A percentile compares a stretch with the other conserved stretches of the same genome.
Evolutionary conservation across 2,888 invertebrate genomes (phyloP).

Genomic region (Nephrotoma flavescens): DNA sequence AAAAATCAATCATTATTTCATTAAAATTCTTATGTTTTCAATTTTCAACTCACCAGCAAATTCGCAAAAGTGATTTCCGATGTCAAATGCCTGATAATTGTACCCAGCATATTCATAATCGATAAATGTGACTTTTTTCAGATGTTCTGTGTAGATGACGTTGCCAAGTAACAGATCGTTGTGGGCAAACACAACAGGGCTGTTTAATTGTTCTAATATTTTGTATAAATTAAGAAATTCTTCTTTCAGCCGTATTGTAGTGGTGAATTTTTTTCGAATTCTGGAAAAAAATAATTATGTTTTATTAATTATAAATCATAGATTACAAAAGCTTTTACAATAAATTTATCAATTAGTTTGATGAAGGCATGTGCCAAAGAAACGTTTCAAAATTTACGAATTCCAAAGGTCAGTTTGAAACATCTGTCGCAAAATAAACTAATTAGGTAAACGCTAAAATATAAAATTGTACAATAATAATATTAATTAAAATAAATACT

Average conservation of each 20-base stretch:
- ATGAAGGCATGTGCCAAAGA: too few relatives aligned
- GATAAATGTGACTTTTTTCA: slow-evolving; percentile 69
- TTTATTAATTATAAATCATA: too few relatives aligned
- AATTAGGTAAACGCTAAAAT: too few relatives aligned
- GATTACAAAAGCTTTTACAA: too few relatives aligned
- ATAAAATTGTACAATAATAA: too few relatives aligned
- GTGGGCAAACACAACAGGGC: slow-evolving; percentile 86
- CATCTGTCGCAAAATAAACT: too few relatives aligned
- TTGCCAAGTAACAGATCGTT: slow-evolving; percentile 94
- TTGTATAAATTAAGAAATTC: slow-evolving; percentile 53
- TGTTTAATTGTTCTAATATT: slow-evolving; percentile 45
- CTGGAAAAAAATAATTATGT: slow-evolving; percentile 31
- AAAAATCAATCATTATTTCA: too few relatives aligned
- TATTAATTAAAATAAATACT: too few relatives aligned
- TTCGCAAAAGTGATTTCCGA: slow-evolving; percentile 96
- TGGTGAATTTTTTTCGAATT: slow-evolving; percentile 49
- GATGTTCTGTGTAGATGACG: slow-evolving; percentile 63
- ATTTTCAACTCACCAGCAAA: slow-evolving; percentile 63
- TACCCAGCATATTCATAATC: slow-evolving; percentile 93
- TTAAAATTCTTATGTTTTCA: too few relatives aligned
- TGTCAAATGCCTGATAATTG: slow-evolving; percentile 92
- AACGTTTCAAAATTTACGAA: too few relatives aligned
- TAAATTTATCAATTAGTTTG: too few relatives aligned
- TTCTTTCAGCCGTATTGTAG: slow-evolving; percentile 47
- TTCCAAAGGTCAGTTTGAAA: too few relatives aligned